phyloP scores from a whole-genome alignment of 1,140 invertebrate species.

The Zophobas morio region DNA sequence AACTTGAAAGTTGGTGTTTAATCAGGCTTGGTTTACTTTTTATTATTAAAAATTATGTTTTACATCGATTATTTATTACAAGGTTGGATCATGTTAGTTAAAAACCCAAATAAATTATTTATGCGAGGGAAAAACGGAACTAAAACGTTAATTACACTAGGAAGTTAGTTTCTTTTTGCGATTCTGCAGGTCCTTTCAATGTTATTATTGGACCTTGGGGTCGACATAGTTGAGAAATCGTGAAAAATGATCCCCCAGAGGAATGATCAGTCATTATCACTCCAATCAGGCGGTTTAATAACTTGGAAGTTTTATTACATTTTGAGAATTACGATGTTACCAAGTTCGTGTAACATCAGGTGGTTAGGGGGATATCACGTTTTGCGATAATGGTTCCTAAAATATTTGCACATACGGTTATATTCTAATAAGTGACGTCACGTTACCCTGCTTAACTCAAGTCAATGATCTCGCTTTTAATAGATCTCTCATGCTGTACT shows the following conservation, averaged over 20 bases:
- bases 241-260: background rate
- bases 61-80: constrained; percentile 35
- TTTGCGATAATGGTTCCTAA: too few species aligned
- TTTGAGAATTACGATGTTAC: too few species aligned
- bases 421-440: too few species aligned
- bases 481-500: too few species aligned
- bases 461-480: too few species aligned
- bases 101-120: constrained; percentile 33
- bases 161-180: constrained; percentile 16
- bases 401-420: too few species aligned
- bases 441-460: too few species aligned
- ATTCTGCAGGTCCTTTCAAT: constrained; percentile 23
- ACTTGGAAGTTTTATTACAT: too few species aligned
- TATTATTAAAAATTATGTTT: background rate
- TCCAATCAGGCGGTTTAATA: too few species aligned
- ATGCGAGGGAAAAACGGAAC: constrained; percentile 27
- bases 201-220: constrained; percentile 16
- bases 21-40: constrained; percentile 1
- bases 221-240: constrained; percentile 27
- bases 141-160: constrained; percentile 26
- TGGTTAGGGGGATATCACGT: too few species aligned
- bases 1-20: constrained; percentile 19
- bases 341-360: too few species aligned
- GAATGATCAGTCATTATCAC: too few species aligned
- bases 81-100: constrained; percentile 4